Evolutionary conservation across 2,797 vertebrate species (phyloP).

Genomic region (Xenopus petersii): DNA sequence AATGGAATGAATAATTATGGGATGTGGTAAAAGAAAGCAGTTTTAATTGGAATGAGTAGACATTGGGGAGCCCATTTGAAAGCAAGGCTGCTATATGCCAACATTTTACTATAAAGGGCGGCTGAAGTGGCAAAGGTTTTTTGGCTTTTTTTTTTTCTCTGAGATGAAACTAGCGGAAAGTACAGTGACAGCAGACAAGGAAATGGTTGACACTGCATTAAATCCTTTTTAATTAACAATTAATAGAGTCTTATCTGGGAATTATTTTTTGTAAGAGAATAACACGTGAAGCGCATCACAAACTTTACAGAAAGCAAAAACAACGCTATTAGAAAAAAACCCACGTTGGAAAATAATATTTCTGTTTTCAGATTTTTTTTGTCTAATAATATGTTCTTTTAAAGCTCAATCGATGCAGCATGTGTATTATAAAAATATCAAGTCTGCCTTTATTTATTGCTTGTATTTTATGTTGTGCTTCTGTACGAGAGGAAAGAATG

Average conservation of each 20-base stretch:
- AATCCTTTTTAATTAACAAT: constrained; percentile 38
- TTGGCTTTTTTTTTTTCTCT: not conserved
- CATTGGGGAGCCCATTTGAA: constrained; percentile 36
- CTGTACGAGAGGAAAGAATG: constrained; percentile 17
- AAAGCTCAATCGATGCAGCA: constrained; percentile 37
- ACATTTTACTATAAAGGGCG: constrained; percentile 39
- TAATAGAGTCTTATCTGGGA: constrained; percentile 6
- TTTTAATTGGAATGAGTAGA: constrained; percentile 46
- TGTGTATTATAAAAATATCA: constrained; percentile 48
- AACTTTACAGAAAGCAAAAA: not conserved
- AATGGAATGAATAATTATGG: constrained; percentile 48
- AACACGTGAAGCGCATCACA: not conserved
- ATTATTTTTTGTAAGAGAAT: constrained; percentile 17
- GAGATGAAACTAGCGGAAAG: not conserved
- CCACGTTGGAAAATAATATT: not conserved
- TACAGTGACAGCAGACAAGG: not conserved
- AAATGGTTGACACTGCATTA: constrained; percentile 20
- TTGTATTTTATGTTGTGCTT: constrained; percentile 27
- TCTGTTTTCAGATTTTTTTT: not conserved
- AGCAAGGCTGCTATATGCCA: constrained; percentile 24
- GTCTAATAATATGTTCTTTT: constrained; percentile 39
- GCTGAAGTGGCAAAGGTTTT: constrained; percentile 29
- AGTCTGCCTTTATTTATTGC: constrained; percentile 39
- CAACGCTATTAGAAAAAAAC: not conserved
- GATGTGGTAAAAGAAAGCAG: constrained; percentile 44